A percentile compares a stretch with the other conserved stretches of the same genome.
phyloP scores from a whole-genome alignment of 2,797 vertebrate genomes.

The Anguilla megastoma region DNA sequence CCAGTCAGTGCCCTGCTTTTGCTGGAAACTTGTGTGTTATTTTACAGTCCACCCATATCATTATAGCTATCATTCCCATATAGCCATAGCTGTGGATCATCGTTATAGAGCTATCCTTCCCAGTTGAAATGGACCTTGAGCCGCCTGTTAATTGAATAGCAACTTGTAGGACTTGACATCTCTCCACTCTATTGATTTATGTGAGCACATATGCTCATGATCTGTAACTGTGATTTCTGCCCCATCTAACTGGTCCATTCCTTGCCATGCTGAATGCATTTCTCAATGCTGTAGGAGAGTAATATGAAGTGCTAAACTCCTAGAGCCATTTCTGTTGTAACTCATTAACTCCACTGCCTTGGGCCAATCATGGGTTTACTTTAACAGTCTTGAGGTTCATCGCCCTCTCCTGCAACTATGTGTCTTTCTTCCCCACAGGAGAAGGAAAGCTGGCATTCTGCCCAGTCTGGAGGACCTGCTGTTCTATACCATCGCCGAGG shows the following conservation, averaged over 20 bases:
- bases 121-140: neutral
- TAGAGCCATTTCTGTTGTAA: neutral
- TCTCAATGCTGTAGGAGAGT: neutral
- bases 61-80: neutral
- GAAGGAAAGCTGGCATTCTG: constrained; percentile 84
- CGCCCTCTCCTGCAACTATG: neutral
- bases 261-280: constrained; percentile 26
- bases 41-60: neutral
- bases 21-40: neutral
- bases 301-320: neutral
- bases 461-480: constrained; percentile 96
- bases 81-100: neutral
- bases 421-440: constrained; percentile 64
- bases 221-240: neutral
- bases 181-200: neutral
- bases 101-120: neutral
- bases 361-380: neutral
- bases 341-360: neutral
- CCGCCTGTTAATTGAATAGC: neutral
- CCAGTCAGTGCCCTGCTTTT: no score
- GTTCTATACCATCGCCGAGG: constrained; percentile 96
- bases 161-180: neutral
- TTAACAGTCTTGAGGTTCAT: neutral
- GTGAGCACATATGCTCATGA: neutral
- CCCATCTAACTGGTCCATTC: neutral